These are phyloP conservation scores for Ennomos erosarius DNA, from an alignment of 2,888 invertebrate species.

Conservation along the genomic window DNA sequence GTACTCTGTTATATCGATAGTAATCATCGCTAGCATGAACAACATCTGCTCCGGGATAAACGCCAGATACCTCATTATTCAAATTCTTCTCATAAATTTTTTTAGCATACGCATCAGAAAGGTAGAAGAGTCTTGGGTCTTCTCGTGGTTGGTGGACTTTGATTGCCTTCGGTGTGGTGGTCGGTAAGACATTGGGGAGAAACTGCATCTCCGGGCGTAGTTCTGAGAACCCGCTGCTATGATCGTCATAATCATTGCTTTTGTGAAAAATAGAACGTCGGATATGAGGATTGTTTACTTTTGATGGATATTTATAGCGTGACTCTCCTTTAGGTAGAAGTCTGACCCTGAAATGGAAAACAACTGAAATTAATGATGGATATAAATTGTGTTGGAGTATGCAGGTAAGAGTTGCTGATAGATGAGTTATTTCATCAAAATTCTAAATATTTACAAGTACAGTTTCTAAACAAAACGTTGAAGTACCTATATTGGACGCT, in stretches of 20 bases:
- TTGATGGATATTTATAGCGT: conserved; percentile 29
- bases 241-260: conserved; percentile 72
- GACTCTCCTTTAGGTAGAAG: conserved; percentile 52
- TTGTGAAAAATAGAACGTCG: conserved; percentile 51
- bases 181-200: conserved; percentile 52
- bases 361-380: conserved; percentile 12
- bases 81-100: conserved; percentile 64
- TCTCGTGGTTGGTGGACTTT: conserved; percentile 70
- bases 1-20: conserved; percentile 32
- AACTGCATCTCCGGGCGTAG: conserved; percentile 55
- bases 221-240: conserved; percentile 64
- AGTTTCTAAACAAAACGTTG: conserved; percentile 42
- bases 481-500: conserved; percentile 34
- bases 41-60: conserved; percentile 68
- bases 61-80: conserved; percentile 62
- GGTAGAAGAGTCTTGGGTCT: conserved; percentile 76
- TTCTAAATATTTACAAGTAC: conserved; percentile 57
- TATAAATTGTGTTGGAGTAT: conserved; percentile 11
- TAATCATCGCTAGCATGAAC: conserved; percentile 53
- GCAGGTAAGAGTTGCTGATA: background rate
- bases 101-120: conserved; percentile 75
- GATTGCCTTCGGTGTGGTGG: conserved; percentile 54
- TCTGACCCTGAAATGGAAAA: conserved; percentile 56
- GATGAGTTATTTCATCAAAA: conserved; percentile 15
- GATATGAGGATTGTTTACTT: conserved; percentile 40